A percentile compares a stretch with the other conserved stretches of the same genome.
Conservation (phyloP, 2,888 invertebrate species). For the Acronicta aceris region DNA sequence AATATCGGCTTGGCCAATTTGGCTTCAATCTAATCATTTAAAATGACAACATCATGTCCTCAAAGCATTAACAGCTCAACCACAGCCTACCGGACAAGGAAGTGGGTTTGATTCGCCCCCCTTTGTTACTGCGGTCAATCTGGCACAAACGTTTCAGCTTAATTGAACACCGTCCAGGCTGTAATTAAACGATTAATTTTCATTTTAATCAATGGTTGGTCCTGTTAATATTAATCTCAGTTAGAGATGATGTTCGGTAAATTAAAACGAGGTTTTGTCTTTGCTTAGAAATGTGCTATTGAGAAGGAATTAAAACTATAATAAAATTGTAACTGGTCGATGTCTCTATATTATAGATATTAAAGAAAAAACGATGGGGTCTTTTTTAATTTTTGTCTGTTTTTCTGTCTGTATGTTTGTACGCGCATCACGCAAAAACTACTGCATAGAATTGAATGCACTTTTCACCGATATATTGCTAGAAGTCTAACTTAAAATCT, state of each 20-base stretch:
- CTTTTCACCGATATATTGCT: too few species aligned
- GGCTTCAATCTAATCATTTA: slow-evolving; percentile 34
- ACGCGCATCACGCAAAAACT: too few species aligned
- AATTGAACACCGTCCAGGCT: slow-evolving; percentile 27
- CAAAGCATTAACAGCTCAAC: slow-evolving; percentile 27
- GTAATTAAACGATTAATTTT: slow-evolving; percentile 30
- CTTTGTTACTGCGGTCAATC: slow-evolving; percentile 42
- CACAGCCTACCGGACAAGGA: background rate
- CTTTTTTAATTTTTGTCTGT: too few species aligned
- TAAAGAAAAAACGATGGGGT: too few species aligned
- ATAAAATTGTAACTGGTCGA: too few species aligned
- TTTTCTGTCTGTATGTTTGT: too few species aligned
- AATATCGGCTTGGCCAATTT: slow-evolving; percentile 18
- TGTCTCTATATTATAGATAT: too few species aligned
- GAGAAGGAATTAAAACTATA: too few species aligned
- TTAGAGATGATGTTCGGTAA: background rate
- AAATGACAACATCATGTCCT: slow-evolving; percentile 22
- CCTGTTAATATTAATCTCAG: background rate
- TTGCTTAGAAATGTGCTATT: too few species aligned
- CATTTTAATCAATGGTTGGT: slow-evolving; percentile 15
- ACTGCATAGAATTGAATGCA: too few species aligned
- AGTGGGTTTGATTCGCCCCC: slow-evolving; percentile 20
- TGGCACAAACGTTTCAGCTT: slow-evolving; percentile 35
- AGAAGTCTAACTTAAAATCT: too few species aligned
- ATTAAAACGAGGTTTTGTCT: background rate